phyloP scores from a whole-genome alignment of 1,140 invertebrate genomes.

The Brachionus rotundiformis region DNA sequence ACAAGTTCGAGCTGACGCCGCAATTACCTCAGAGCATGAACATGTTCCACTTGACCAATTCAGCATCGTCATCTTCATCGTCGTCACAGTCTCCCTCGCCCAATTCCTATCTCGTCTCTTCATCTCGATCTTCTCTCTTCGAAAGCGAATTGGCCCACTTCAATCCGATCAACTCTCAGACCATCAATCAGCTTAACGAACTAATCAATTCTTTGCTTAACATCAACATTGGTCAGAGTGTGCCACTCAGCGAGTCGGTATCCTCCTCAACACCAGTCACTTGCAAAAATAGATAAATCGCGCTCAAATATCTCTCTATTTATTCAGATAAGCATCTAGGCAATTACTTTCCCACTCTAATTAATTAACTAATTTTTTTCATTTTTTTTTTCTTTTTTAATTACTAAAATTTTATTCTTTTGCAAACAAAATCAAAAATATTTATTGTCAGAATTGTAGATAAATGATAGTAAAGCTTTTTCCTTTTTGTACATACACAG shows the following conservation, averaged over 20 bases:
- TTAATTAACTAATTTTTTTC: not conserved
- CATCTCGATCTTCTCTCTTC: not conserved
- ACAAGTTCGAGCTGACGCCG: not conserved
- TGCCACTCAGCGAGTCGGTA: not conserved
- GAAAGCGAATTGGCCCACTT: slow-evolving; percentile 3
- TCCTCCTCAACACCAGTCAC: not conserved
- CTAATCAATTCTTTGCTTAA: slow-evolving; percentile 18
- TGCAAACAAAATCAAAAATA: not conserved
- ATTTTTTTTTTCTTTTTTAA: not conserved
- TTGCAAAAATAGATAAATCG: slow-evolving; percentile 12
- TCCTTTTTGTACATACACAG: not conserved
- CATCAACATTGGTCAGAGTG: not conserved
- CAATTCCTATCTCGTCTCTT: slow-evolving; percentile 44
- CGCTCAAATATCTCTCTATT: not conserved
- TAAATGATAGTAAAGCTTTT: not conserved
- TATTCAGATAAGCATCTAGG: slow-evolving; percentile 25
- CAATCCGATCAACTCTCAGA: slow-evolving; percentile 11
- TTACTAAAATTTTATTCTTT: not conserved
- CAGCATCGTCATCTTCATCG: slow-evolving; percentile 19
- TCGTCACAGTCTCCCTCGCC: slow-evolving; percentile 49
- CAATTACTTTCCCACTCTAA: not conserved
- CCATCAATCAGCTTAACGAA: slow-evolving; percentile 30
- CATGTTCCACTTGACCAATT: slow-evolving; percentile 19
- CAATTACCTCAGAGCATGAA: slow-evolving; percentile 39
- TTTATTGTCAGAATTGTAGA: slow-evolving; percentile 14